phyloP scores from a whole-genome alignment of 2,113 vertebrate species.

The Thunnus maccoyii region DNA sequence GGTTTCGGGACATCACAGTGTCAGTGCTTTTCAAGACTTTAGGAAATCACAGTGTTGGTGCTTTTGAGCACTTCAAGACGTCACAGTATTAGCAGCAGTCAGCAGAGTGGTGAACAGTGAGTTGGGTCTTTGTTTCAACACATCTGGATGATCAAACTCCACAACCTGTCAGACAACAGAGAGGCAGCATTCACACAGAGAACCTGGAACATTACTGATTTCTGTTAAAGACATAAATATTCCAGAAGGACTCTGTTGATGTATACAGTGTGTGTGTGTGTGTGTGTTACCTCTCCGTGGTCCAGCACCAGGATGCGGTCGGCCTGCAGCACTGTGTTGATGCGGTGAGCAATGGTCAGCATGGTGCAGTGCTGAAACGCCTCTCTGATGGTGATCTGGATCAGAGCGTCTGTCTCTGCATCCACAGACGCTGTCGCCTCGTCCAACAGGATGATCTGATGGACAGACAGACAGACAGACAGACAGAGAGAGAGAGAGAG shows the following conservation, averaged over 20 bases:
- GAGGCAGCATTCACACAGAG: background rate
- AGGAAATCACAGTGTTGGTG: too few species aligned
- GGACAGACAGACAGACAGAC: background rate
- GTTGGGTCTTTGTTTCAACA: slow-evolving; percentile 77
- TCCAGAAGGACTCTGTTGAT: too few species aligned
- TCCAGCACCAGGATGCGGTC: slow-evolving; percentile 86
- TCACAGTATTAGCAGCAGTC: slow-evolving; percentile 69
- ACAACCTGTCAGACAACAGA: slow-evolving; percentile 66
- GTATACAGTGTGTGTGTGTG: too few species aligned
- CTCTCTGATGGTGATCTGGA: slow-evolving; percentile 84
- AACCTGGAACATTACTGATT: background rate
- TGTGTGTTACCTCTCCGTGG: slow-evolving; percentile 78
- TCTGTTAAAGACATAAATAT: too few species aligned
- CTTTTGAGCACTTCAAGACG: background rate
- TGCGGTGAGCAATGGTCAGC: slow-evolving; percentile 86
- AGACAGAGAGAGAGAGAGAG: background rate
- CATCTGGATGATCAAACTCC: slow-evolving; percentile 84
- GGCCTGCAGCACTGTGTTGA: slow-evolving; percentile 84
- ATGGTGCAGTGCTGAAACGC: slow-evolving; percentile 83
- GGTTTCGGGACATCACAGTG: too few species aligned
- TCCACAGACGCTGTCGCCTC: slow-evolving; percentile 88
- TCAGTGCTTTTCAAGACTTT: too few species aligned
- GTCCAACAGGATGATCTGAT: slow-evolving; percentile 85
- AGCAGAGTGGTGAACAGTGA: slow-evolving; percentile 82
- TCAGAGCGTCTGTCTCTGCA: slow-evolving; percentile 82